phyloP scores from a whole-genome alignment of 1,140 invertebrate genomes.

The Ylistrum balloti region DNA sequence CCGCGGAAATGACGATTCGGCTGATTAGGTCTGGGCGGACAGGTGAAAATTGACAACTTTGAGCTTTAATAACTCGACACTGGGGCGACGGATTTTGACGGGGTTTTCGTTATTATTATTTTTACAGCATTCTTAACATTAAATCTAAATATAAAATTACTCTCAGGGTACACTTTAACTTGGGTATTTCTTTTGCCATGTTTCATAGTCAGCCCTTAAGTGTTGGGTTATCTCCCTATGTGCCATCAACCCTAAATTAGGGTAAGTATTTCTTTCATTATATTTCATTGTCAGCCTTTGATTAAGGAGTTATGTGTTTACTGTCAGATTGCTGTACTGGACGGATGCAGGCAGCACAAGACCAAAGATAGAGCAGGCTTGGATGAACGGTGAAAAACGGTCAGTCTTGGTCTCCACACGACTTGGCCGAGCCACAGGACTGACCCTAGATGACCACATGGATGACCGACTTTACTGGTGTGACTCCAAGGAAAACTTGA shows the following conservation, averaged over 20 bases:
- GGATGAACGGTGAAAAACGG: slow-evolving; percentile 97
- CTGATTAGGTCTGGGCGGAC: no score
- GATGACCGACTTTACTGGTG: slow-evolving; percentile 97
- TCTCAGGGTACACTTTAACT: neutral
- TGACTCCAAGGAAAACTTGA: slow-evolving; percentile 95
- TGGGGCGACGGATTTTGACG: no score
- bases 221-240: neutral
- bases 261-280: neutral
- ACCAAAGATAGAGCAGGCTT: slow-evolving; percentile 88
- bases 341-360: slow-evolving; percentile 90
- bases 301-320: slow-evolving; percentile 36
- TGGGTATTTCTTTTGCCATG: neutral
- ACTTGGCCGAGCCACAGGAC: slow-evolving; percentile 92
- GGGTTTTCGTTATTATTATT: no score
- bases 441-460: slow-evolving; percentile 93
- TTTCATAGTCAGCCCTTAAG: neutral
- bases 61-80: no score
- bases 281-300: neutral
- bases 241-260: neutral
- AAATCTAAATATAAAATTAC: no score
- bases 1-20: no score
- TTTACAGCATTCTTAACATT: no score
- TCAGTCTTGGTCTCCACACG: slow-evolving; percentile 90
- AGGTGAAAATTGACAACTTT: no score
- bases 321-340: slow-evolving; percentile 92